Conservation (phyloP, 2,113 vertebrate genomes). For the Pseudois nayaur region DNA sequence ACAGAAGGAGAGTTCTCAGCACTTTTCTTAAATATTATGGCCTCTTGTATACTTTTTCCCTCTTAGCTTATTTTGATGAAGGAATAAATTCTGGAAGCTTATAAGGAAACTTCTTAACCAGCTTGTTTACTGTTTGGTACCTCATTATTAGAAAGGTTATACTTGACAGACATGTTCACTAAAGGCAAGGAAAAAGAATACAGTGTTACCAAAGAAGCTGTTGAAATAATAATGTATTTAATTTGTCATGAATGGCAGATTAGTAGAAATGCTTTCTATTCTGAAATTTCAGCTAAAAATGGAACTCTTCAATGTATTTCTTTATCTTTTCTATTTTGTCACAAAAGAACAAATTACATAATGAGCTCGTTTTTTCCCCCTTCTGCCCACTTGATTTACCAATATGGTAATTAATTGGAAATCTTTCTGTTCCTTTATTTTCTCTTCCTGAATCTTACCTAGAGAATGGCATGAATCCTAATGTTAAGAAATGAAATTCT, state of each 20-base stretch:
- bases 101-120: not conserved
- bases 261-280: conserved; percentile 34
- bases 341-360: conserved; percentile 29
- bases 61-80: not conserved
- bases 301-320: conserved; percentile 31
- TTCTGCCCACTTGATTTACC: conserved; percentile 15
- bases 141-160: conserved; percentile 32
- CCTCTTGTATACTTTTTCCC: not conserved
- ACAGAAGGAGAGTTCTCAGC: not conserved
- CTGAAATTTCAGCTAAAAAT: conserved; percentile 43
- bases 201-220: conserved; percentile 28
- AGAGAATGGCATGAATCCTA: not conserved
- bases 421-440: not conserved
- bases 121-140: conserved; percentile 24
- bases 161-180: conserved; percentile 50
- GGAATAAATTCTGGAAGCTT: not conserved
- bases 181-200: conserved; percentile 30
- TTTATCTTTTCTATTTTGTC: not conserved
- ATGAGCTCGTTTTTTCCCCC: not conserved
- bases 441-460: not conserved
- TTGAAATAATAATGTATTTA: conserved; percentile 60
- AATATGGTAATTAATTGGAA: conserved; percentile 4
- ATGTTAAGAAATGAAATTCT: conserved; percentile 3
- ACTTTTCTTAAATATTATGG: not conserved
- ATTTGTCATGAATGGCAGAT: conserved; percentile 44